Base-by-base conservation (phyloP, 2,888 invertebrate genomes). In the Acrobasis consociella region DNA sequence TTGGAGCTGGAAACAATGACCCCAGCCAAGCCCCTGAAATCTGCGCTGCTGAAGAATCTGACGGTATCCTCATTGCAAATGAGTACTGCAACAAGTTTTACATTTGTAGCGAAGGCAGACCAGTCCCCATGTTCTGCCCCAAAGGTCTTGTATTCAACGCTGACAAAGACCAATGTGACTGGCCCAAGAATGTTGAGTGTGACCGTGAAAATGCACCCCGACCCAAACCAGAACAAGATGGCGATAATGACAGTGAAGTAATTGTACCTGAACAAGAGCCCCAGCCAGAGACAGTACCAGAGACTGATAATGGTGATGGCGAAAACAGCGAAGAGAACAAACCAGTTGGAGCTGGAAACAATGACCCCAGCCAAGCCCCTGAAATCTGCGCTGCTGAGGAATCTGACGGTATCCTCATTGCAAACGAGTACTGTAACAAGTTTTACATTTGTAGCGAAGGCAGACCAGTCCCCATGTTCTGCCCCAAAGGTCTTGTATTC, bases 361-460 rank as follows among this genome's bases (percentile, higher is more conserved):
- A 77, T 58, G 68, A 75, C 38, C 65, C 77, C 0, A 69, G 69
- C 22, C 72, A 76, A 64, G 77, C 77, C 5, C 72, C 72, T 1
- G 64, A 62, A 0, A 72, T 76, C 31, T 78, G 78, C 58, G 69
- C 70, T 0, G 66, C 60, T 15, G 69, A 69, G 5, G 75, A 69
- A 0, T 78, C 80, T 0, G 72, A 79, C 0, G 76, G 75, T 16
- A 58, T 65, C 0, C 66, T 80, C 0, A 58, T 81, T 0, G 75
- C 81, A 3, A 75, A 80, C 42, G 75, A 77, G 63, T 73, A 79
- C 62, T 82, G 82, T 58, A 77, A 79, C 53, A 68, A 81, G 49
- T 82, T 80, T 64, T 82, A 81, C 60, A 74, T 72, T 22, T 83
- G 82, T 11, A 46, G 49, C 10, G 9, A 70, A 1, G 77, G 78